Evolutionary conservation across 2,888 invertebrate species (phyloP), one percentile per base, ranked within the genome.

Genomic region (Malacosoma neustria): DNA sequence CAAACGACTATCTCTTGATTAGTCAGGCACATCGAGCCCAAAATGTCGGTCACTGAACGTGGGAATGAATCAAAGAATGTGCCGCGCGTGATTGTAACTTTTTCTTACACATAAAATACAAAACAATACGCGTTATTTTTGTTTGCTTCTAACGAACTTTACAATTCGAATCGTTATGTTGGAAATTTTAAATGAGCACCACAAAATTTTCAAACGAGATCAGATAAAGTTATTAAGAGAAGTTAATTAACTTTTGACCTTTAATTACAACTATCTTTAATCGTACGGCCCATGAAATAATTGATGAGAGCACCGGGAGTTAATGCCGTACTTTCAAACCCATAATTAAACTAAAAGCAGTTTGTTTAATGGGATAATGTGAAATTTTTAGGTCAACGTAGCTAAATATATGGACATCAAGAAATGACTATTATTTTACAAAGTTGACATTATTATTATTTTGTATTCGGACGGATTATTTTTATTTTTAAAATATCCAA

Each of bases 1-100:
- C 77, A 76, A 61, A 69, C 56, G 67, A 61, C 66, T 62, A 70
- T 70, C 71, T 71, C 71, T 73, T 74, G 75, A 77, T 77, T 69
- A 64, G 62, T 59, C 51, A 61, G 54, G 51, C 54, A 47, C 36
- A 51, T 51, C 54, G 39, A 37, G 33, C 41, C 47, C 48, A 45
- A 46, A 60, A 63, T 61, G 57, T 67, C 66, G 66, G 63, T 56
- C 66, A 58, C 52, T 44, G 57, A 64, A 71, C 75, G 75, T 74
- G 74, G 71, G 74, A 73, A 71, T 51, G 52, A 43, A 45, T 42
- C 34, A 22, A 40, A 53, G 49, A 55, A 51, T 51, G 51, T 49
- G 46, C 42, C 41, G 42, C 42, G 33, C 15, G 30, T 36, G 32
- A 32, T 35, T 36, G 34, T 38, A 36, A 32, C 14, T 34, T 33